Evolutionary conservation across 2,888 invertebrate genomes (phyloP).

Genomic region (Ormyrus pomaceus): DNA sequence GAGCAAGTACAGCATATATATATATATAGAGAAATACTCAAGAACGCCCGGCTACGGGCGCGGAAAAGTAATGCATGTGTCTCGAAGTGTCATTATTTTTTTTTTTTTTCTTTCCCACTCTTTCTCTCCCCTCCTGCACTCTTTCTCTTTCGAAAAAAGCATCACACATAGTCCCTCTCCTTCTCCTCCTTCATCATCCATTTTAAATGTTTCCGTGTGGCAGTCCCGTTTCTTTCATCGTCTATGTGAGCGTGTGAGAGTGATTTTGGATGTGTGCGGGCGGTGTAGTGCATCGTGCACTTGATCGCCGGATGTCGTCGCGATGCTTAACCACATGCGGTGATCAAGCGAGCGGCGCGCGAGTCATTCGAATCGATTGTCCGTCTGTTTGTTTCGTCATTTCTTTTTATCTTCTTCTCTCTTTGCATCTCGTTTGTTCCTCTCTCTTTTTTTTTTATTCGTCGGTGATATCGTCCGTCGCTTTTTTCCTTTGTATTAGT

Average conservation of each 20-base stretch:
- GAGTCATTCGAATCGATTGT: conserved; percentile 21
- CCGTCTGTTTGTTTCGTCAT: conserved; percentile 34
- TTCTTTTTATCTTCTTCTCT: conserved; percentile 11
- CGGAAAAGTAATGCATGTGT: conserved; percentile 46
- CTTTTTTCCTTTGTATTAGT: conserved; percentile 3
- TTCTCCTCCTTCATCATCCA: not conserved
- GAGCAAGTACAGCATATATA: conserved; percentile 59
- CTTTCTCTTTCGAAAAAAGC: conserved; percentile 10
- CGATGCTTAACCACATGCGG: not conserved
- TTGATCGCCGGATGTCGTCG: conserved; percentile 42
- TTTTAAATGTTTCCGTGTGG: conserved; percentile 31
- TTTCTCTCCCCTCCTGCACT: not conserved
- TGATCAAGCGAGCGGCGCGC: conserved; percentile 20
- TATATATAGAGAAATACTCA: conserved; percentile 49
- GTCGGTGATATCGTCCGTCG: conserved; percentile 9
- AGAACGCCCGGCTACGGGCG: conserved; percentile 49
- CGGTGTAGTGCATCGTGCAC: not conserved
- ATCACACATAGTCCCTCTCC: not conserved
- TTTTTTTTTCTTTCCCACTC: conserved; percentile 18
- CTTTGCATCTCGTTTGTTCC: not conserved
- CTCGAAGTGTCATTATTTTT: conserved; percentile 23
- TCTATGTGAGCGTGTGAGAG: not conserved
- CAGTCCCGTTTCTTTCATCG: conserved; percentile 2
- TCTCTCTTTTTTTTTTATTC: not conserved
- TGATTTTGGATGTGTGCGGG: not conserved